Base-by-base conservation (phyloP, 1,140 invertebrate species). In the Pseudobourletiella spinata region DNA sequence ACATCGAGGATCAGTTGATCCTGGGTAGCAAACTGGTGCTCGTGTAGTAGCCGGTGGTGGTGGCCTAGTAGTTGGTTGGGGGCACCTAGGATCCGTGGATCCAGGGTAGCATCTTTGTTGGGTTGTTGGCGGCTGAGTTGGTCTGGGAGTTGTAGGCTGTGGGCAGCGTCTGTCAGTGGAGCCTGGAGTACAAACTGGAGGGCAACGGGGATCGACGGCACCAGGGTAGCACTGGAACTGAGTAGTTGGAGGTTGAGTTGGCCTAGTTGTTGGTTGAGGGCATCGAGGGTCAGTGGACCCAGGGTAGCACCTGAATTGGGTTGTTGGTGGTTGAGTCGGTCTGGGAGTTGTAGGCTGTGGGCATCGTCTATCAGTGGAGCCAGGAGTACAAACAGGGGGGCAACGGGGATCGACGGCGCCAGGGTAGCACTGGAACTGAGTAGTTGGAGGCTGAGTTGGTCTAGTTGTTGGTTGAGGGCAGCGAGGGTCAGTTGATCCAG, bases 391-490 rank as follows among this genome's bases (percentile, higher is more conserved):
- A 1, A n/a, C n/a, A 32, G 67, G 61, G 64, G 67, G 0, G 62
- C 75, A 76, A 28, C 75, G 65, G 1, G 77, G 73, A 26, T 76
- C 74, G 25, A 72, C 77, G 14, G 80, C 81, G 32, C 81, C 81
- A 3, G 72, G 73, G 50, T 69, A 72, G 28, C 74, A 75, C 4
- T 46, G 6, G 22, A 14, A 64, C 14, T 48, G 66, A 42, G 71
- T 8, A 69, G 67, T 63, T 39, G 32, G 32, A 8, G 32, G 32
- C n/a, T 39, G 32, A 11, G 32, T 39, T 39, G 32, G 32, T n/a
- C 32, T 39, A 11, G 32, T 8, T 39, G 32, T 39, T 59, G 72
- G 64, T 61, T 65, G 67, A 2, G 74, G 72, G 63, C 77, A 79
- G 29, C 43, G 16, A 3, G 1, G 3, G 28, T 20, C 28, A 52